phyloP scores from a whole-genome alignment of 2,797 vertebrate genomes.

The Tarsius wallacei region DNA sequence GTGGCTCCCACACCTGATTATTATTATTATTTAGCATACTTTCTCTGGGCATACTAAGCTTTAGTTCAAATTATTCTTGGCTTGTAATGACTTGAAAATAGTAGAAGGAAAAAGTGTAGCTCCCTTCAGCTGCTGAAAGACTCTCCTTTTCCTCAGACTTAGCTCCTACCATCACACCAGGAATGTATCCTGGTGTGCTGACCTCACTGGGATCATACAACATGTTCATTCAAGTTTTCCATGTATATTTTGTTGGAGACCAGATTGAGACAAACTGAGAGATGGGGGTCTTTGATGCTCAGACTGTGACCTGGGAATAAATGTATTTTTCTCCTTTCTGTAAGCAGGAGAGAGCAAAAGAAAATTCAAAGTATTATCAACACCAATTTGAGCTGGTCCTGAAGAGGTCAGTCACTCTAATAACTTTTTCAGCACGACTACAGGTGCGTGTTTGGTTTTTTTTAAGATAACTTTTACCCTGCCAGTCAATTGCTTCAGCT shows the following conservation, averaged over 20 bases:
- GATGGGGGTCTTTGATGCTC: rapidly evolving
- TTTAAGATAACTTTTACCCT: rapidly evolving
- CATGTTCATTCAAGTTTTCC: rapidly evolving
- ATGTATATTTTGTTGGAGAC: rapidly evolving
- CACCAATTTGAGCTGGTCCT: no score
- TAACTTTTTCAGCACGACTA: rapidly evolving
- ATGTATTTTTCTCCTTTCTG: not conserved
- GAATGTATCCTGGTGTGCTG: rapidly evolving
- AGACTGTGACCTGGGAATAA: not conserved
- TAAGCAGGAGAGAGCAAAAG: not conserved
- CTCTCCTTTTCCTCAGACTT: not conserved
- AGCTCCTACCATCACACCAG: rapidly evolving
- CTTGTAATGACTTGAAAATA: not conserved
- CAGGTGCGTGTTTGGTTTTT: rapidly evolving
- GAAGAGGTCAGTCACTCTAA: rapidly evolving
- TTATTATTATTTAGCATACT: not conserved
- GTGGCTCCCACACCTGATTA: no score
- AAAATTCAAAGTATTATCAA: no score
- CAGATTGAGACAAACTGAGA: rapidly evolving
- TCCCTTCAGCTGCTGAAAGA: not conserved
- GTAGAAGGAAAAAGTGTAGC: no score
- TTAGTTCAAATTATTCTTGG: not conserved
- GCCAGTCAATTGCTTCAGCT: not conserved
- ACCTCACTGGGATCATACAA: rapidly evolving
- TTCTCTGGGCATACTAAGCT: not conserved